Base-by-base conservation (phyloP, 2,797 vertebrate species). In the Hoplostethus atlanticus region DNA sequence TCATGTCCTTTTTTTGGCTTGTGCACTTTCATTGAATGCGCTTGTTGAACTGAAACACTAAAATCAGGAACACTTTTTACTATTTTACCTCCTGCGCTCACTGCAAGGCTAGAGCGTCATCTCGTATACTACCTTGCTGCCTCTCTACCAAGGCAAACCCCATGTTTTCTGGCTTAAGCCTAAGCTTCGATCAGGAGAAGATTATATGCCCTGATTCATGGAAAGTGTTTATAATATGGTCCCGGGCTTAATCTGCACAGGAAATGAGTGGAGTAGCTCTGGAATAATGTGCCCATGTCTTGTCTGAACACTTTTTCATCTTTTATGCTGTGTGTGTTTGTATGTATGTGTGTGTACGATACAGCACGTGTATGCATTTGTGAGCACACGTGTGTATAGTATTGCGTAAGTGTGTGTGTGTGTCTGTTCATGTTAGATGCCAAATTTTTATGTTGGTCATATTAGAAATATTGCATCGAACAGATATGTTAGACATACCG, bases 31-130 rank as follows among this genome's bases (percentile, higher is more conserved):
- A 53, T 17, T 28, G 11, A 76, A 60, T 44, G 25, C 47, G 11
- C 31, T 67, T 46, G 3, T 50, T 38, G 30, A 72, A 21, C 3
- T 54, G 56, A 46, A 57, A 59, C 31, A 16, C 15, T 36, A 9
- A 38, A n/a, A 17, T 36, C 34, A 57, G 55, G 34, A 17, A n/a
- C 34, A 1, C 3, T 36, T 36, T 21, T 46, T 28, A n/a, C 77
- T 36, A 11, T n/a, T 56, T 40, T 53, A 21, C 12, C 34, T 40
- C 59, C 12, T 57, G 68, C 80, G 71, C 71, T 85, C 17, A 2
- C 53, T 85, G 83, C 71, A 87, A 87, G 81, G 46, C 57, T 71
- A 60, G 28, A 28, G 28, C 28, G 3, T 28, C 28, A 28, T 28
- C 28, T 28, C 28, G 28, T 28, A 28, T 28, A 28, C 28, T 21